Evolutionary conservation across 2,113 vertebrate species (phyloP).

Genomic region (Coracopsis vasa): DNA sequence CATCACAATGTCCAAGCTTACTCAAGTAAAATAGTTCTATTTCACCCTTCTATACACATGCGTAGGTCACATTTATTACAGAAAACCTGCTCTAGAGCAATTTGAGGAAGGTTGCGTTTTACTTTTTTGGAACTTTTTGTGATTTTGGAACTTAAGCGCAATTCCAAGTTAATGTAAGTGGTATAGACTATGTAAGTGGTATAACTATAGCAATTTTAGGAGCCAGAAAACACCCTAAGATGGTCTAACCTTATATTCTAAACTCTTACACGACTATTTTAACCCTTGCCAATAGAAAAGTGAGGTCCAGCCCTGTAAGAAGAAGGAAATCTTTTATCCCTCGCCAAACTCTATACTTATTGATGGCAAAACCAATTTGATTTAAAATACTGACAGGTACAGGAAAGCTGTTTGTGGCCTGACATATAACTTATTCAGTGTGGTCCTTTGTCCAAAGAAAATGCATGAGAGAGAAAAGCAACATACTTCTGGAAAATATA

Average conservation of each 20-base stretch:
- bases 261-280: neutral
- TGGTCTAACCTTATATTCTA: neutral
- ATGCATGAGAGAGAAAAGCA: neutral
- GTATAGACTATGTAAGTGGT: neutral
- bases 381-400: neutral
- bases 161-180: neutral
- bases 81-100: neutral
- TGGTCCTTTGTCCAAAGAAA: neutral
- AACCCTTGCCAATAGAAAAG: neutral
- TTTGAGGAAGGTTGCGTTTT: neutral
- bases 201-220: neutral
- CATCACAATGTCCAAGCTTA: neutral
- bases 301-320: neutral
- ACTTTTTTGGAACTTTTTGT: neutral
- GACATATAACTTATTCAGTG: neutral
- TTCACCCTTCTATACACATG: neutral
- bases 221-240: neutral
- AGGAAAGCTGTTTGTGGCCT: neutral
- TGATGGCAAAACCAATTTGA: neutral
- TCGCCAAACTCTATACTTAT: neutral
- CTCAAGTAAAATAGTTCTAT: neutral
- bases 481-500: neutral
- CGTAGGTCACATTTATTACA: neutral
- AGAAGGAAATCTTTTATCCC: neutral
- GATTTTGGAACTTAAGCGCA: neutral